Conservation (phyloP, 1,140 invertebrate species). For the Diplogasteroides magnus region DNA sequence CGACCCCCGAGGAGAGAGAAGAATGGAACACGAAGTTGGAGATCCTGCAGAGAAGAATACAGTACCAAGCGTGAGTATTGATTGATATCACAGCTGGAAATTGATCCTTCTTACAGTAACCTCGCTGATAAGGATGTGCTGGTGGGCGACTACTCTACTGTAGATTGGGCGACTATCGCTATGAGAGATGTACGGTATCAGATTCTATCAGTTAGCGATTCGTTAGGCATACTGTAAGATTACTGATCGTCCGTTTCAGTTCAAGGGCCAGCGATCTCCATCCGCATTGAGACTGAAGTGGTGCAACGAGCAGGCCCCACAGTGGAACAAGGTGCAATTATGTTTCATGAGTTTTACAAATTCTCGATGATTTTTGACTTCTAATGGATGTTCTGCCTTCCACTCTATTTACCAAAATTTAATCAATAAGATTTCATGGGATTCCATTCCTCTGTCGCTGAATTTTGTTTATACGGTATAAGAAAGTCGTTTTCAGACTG, state of each 20-base stretch:
- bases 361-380: too few species aligned
- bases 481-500: too few species aligned
- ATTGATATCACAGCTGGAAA: background rate
- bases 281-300: constrained; percentile 50
- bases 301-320: constrained; percentile 51
- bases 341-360: too few species aligned
- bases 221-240: background rate
- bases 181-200: constrained; percentile 11
- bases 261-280: constrained; percentile 40
- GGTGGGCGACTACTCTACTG: background rate
- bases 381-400: too few species aligned
- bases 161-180: constrained; percentile 26
- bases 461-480: too few species aligned
- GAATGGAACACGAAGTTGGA: constrained; percentile 10
- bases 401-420: too few species aligned
- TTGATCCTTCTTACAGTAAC: constrained; percentile 12
- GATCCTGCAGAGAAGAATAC: background rate
- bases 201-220: background rate
- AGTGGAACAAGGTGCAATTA: constrained; percentile 43
- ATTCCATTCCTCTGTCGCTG: too few species aligned
- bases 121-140: constrained; percentile 16
- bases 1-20: constrained; percentile 11
- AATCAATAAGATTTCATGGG: too few species aligned
- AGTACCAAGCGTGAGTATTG: too few species aligned
- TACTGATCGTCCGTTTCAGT: constrained; percentile 36